Base-by-base conservation (phyloP, 2,113 vertebrate genomes). In the Semnopithecus entellus region DNA sequence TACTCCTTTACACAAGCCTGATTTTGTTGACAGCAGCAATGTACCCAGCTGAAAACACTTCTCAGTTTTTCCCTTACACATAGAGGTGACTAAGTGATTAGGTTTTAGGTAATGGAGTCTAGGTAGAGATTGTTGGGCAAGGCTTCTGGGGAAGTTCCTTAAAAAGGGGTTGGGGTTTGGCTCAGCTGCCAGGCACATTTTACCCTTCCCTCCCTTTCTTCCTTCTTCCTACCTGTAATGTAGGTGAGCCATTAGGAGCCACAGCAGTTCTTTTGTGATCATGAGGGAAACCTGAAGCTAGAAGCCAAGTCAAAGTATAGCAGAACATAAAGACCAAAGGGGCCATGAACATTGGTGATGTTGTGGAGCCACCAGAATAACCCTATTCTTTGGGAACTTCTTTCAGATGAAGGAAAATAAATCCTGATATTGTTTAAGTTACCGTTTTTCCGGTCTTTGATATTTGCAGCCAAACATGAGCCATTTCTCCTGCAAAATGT, bases 351-450 rank as follows among this genome's bases (percentile, higher is more conserved):
- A 13, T 0, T 25, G 75, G 14, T 25, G 79, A 61, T 6, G 18
- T 0, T 27, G 43, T 2, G n/a, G 5, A 3, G 38, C 3, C 0
- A 23, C 30, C 22, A 1, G 18, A 10, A 68, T 0, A 10, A 80
- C 12, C 30, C 43, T 14, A 2, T 0, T 66, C 82, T 68, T 27
- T 14, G 25, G 17, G 57, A 14, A 45, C 32, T 88, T 76, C 82
- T 35, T 90, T 75, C 81, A 32, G 40, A 16, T 1, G 52, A 85
- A 82, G 40, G 35, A 61, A 84, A 5, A 75, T 0, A 86, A 91
- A 73, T 27, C 10, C 43, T 40, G 12, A 1, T 9, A 10, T 14
- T 48, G 80, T 12, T 70, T 8, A 64, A 83, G 76, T 6, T 6
- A 76, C 40, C 35, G 64, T 68, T 78, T 50, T 73, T 76, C 88